phyloP scores from a whole-genome alignment of 2,113 vertebrate genomes.

The Chaetodon trifascialis region DNA sequence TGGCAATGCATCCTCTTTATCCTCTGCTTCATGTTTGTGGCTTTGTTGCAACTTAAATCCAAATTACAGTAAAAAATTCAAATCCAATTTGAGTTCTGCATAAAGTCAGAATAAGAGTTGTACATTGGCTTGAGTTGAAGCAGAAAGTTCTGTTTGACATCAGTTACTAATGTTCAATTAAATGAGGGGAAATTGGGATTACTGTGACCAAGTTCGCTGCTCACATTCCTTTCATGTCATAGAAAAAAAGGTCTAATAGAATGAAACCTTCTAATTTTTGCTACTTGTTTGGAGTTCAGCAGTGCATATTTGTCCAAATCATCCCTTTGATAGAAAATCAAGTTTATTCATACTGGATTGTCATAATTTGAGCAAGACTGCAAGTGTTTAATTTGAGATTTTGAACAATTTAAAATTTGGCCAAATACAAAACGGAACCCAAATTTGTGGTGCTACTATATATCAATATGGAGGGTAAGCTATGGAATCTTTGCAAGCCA shows the following conservation, averaged over 20 bases:
- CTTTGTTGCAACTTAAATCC: conserved; percentile 56
- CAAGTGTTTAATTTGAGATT: neutral
- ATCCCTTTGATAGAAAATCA: neutral
- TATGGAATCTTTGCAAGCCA: too few species aligned
- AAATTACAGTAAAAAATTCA: conserved; percentile 59
- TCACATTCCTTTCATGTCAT: neutral
- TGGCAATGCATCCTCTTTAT: conserved; percentile 36
- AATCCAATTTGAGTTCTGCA: conserved; percentile 63
- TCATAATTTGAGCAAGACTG: neutral
- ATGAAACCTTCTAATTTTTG: neutral
- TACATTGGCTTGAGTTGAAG: conserved; percentile 57
- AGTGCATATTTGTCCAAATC: neutral
- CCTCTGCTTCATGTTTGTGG: conserved; percentile 67
- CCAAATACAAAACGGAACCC: neutral
- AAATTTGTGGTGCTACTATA: neutral
- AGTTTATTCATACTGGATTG: neutral
- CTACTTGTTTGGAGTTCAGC: neutral
- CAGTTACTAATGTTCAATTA: conserved; percentile 44
- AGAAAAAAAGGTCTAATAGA: neutral
- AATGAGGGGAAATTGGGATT: conserved; percentile 57
- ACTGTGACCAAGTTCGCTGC: neutral
- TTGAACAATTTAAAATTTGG: neutral
- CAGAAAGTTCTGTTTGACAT: conserved; percentile 50
- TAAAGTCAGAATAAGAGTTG: conserved; percentile 56
- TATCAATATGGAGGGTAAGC: neutral